Evolutionary conservation across 2,797 vertebrate species (phyloP).

Genomic region (Bovichtus variegatus): DNA sequence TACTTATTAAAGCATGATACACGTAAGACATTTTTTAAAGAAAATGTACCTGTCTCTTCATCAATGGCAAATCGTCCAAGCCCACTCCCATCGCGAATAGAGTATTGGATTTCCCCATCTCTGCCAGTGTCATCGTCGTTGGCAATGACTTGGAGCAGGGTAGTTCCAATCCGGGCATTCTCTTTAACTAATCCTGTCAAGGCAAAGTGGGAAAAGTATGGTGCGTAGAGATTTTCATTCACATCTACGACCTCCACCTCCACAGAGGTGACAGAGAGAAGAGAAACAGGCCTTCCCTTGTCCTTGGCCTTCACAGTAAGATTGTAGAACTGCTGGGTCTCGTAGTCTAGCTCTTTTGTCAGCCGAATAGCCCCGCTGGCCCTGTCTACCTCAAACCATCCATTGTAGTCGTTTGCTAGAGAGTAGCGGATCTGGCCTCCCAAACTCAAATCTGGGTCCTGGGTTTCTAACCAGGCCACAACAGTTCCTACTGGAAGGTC

Average conservation of each 20-base stretch:
- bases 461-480: conserved; percentile 96
- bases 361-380: conserved; percentile 93
- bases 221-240: conserved; percentile 95
- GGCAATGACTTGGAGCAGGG: conserved; percentile 92
- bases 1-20: not conserved
- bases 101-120: conserved; percentile 96
- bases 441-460: conserved; percentile 93
- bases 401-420: conserved; percentile 92
- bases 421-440: conserved; percentile 96
- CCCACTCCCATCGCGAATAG: conserved; percentile 95
- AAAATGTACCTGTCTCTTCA: conserved; percentile 91
- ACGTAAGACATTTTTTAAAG: conserved; percentile 1
- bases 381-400: conserved; percentile 94
- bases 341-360: conserved; percentile 94
- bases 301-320: conserved; percentile 95
- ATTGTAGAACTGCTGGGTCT: conserved; percentile 97
- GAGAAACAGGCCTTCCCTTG: conserved; percentile 93
- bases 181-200: conserved; percentile 92
- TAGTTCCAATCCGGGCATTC: conserved; percentile 92
- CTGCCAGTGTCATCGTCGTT: conserved; percentile 92
- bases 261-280: conserved; percentile 94
- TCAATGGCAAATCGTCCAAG: conserved; percentile 96
- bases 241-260: conserved; percentile 98
- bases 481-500: conserved; percentile 95
- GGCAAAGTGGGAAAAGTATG: conserved; percentile 94